Base-by-base conservation (phyloP, 2,797 vertebrate species). In the Hafferia zeledoni region DNA sequence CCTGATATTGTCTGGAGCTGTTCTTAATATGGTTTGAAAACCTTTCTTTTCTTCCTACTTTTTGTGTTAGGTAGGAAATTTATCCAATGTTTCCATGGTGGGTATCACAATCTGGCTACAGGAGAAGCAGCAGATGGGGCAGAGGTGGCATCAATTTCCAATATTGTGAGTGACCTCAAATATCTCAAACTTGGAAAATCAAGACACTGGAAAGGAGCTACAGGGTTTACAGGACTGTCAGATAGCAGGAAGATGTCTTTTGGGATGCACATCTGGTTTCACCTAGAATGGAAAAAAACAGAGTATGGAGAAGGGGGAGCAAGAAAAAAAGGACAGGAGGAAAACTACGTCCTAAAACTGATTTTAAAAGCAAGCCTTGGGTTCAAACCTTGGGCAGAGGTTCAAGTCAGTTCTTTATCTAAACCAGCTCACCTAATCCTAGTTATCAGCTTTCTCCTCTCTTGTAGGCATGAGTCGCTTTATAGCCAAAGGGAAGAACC, bases 351-450 rank as follows among this genome's bases (percentile, higher is more conserved):
- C 61, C 41, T 72, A 31, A 59, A 28, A 64, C 1, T 47, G 57
- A 37, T 59, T 77, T 74, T 50, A 49, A 87, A 78, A 68, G 82
- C 20, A 74, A 83, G 22, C 24, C 37, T 88, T 61, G 49, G 35
- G 94, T 96, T 97, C 95, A 94, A 90, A 89, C 49, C 64, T 75
- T 96, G 95, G 94, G 85, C 94, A 94, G 93, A 94, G 80, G 88
- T 95, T 96, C 91, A 94, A 91, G 56, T 52, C 74, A 76, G 89
- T 94, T 91, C 83, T 83, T 94, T 84, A 86, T 91, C 91, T 88
- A 83, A 87, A 90, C 83, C 85, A 87, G 60, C 56, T 95, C 80
- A 68, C 83, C 67, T 85, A 93, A 93, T 86, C 64, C 89, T 93
- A 30, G 94, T 96, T 97, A 94, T 87, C 83, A 76, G 67, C 83